Base-by-base conservation (phyloP, 2,113 vertebrate genomes). In the Rostratula benghalensis region DNA sequence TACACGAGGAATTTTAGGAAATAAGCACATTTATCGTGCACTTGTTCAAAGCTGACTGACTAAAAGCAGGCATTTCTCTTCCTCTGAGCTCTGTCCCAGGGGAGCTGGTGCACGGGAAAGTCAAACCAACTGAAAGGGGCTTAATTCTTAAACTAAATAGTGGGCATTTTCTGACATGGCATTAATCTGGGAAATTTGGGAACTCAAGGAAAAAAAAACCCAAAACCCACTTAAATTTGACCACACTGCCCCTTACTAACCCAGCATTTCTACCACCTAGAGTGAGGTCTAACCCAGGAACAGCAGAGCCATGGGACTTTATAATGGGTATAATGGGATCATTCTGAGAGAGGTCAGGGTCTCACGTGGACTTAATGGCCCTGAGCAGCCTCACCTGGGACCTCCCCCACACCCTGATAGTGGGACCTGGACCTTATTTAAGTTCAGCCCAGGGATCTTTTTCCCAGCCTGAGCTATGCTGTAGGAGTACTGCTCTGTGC, bases 391-490 rank as follows among this genome's bases (percentile, higher is more conserved):
- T 76, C 82, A 85, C 13, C 65, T 87, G 87, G 35, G 23, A n/a
- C 28, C 51, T 46, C 46, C 19, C 46, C 46, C 65, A 37, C 33
- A 27, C 35, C 17, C 85, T 64, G 37, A 11, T 13, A 30, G 9
- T 21, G 24, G 21, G 22, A 6, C 21, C 27, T 50, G 54, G 25
- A 4, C 21, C 5, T 70, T 73, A 90, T 53, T 93, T 94, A 92
- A 91, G n/a, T 57, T 86, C 70, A 73, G 50, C 19, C 18, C n/a
- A 82, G 35, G 21, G 2, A 6, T 4, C 0, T 3, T 9, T 0
- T 0, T 0, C 1, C 0, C 0, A 17, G 0, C 1, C 0, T 70
- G 30, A 13, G 33, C 2, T 68, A 0, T 76, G 48, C 6, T 74
- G 24, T 0, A 0, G 13, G 8, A 2, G 6, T 57, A 37, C 0